Conservation (phyloP, 2,113 vertebrate genomes). For the Etheostoma spectabile region DNA sequence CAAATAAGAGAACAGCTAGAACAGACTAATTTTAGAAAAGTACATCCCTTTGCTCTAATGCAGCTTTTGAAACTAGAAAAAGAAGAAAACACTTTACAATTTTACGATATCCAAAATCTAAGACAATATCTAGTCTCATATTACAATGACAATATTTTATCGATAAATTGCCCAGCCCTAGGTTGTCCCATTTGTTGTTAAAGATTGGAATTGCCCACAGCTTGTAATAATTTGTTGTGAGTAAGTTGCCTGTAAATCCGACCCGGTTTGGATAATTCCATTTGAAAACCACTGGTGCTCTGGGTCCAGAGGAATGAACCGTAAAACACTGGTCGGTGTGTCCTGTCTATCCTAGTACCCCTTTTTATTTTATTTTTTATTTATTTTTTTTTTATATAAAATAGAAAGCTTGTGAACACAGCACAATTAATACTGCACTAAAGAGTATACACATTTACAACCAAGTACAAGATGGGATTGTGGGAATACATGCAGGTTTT, state of each 20-base stretch:
- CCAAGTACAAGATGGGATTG: conserved; percentile 10
- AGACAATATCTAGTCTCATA: too few relatives aligned
- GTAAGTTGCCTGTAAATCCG: background rate
- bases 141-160: too few relatives aligned
- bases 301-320: background rate
- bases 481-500: conserved; percentile 15
- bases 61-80: too few relatives aligned
- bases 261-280: background rate
- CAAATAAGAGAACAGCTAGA: too few relatives aligned
- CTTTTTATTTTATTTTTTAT: background rate
- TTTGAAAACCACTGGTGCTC: background rate
- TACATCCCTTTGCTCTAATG: too few relatives aligned
- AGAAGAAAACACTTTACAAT: too few relatives aligned
- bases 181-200: background rate
- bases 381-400: background rate
- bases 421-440: background rate
- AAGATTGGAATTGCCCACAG: background rate
- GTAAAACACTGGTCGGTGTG: background rate
- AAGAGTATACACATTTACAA: background rate
- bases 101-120: too few relatives aligned
- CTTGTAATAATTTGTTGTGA: background rate
- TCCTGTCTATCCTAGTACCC: background rate
- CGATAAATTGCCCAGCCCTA: too few relatives aligned
- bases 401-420: background rate
- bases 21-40: too few relatives aligned